A percentile compares a stretch with the other conserved stretches of the same genome.
Conservation (phyloP, 1,140 invertebrate genomes). For the Drosophila kurseongensis region DNA sequence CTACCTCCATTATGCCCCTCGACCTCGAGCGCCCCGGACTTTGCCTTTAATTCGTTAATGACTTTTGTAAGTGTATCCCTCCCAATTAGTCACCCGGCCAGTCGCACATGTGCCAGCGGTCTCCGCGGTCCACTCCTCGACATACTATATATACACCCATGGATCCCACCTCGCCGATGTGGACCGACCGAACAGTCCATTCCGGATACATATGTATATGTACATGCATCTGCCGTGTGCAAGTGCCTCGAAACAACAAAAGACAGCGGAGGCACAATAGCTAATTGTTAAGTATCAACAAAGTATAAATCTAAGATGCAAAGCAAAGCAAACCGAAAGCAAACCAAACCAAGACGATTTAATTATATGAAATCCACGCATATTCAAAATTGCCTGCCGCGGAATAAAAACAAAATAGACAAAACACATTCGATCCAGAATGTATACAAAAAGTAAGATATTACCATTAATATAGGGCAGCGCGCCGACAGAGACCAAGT, state of each 20-base stretch:
- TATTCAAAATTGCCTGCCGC: constrained; percentile 49
- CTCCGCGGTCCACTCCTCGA: constrained; percentile 4
- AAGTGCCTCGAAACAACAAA: constrained; percentile 30
- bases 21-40: constrained; percentile 52
- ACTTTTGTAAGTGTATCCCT: constrained; percentile 4
- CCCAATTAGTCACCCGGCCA: constrained; percentile 1
- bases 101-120: constrained; percentile 1
- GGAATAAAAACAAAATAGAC: constrained; percentile 75
- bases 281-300: constrained; percentile 82
- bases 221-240: not conserved
- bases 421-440: constrained; percentile 65
- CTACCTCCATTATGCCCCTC: constrained; percentile 24
- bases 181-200: not conserved
- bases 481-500: constrained; percentile 80
- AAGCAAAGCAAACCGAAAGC: constrained; percentile 27
- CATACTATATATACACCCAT: not conserved
- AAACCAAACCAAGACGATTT: constrained; percentile 50
- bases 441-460: constrained; percentile 82
- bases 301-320: constrained; percentile 76
- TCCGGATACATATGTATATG: not conserved
- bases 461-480: constrained; percentile 82
- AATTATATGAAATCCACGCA: constrained; percentile 77
- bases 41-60: constrained; percentile 31
- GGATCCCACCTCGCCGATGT: not conserved
- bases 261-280: constrained; percentile 66